Evolutionary conservation across 1,140 invertebrate genomes (phyloP), one percentile per base, ranked within the genome.

Genomic region (Anagrus nilaparvatae): DNA sequence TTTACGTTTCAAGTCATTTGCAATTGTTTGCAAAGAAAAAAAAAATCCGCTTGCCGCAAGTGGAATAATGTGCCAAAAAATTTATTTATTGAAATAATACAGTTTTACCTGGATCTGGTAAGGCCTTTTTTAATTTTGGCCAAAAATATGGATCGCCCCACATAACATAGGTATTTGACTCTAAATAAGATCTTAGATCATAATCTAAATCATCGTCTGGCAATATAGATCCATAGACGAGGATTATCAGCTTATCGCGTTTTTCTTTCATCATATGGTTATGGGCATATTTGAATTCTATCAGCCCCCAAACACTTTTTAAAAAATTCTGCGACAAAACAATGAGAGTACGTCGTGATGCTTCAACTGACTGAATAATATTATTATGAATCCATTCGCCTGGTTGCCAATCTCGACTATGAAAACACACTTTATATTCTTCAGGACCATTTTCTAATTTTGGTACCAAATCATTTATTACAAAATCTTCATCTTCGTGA

Each of bases 121-220:
- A 55, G 1, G 82, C 84, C 50, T 83, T 88, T 19, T 73, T 68
- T 14, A 93, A 58, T 60, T 85, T 88, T 30, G 87, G 75, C 85
- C 86, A 92, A 55, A 94, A 93, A 75, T 79, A 80, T 5, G 79
- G 79, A 56, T 91, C 85, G n/a, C 78, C 37, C 81, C 79, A 86
- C 50, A 84, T 75, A 1, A 94, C 70, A 53, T 91, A 94, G 0
- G 90, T 93, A 59, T 91, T 92, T 52, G 81, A 85, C n/a, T 75
- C 75, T 1, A 93, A 56, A 51, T 93, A 90, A 0, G 78, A 71
- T 46, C 78, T 74, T 1, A 93, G 60, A 50, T 92, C 85, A 3
- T 76, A 65, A 44, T 87, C 83, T 31, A 91, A 56, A 21, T 78
- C 66, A 0, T 77, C 71, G 5, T 69, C 67, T 0, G 76, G 65